These are phyloP conservation scores for Hirudo medicinalis DNA, from an alignment of 1,140 invertebrate genomes.

Conservation along the genomic window DNA sequence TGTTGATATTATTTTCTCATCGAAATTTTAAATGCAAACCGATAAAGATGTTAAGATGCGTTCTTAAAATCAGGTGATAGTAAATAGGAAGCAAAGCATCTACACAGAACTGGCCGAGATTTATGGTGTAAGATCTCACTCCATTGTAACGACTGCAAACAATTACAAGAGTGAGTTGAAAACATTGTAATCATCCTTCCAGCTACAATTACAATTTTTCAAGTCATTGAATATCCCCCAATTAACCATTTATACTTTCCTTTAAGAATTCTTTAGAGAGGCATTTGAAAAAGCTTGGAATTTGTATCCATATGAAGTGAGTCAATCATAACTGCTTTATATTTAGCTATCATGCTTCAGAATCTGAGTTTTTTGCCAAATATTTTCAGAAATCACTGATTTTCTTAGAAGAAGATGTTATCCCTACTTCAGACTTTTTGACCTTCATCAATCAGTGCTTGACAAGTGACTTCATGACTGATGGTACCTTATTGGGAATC, in stretches of 20 bases:
- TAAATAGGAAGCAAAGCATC: background rate
- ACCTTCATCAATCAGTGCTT: slow-evolving; percentile 42
- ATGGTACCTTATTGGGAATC: slow-evolving; percentile 38
- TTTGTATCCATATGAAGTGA: slow-evolving; percentile 2
- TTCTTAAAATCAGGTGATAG: background rate
- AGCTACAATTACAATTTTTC: background rate
- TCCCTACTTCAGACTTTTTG: slow-evolving; percentile 44
- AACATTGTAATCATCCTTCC: background rate
- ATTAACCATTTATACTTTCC: background rate
- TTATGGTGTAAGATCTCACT: background rate
- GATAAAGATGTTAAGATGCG: background rate
- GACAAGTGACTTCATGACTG: slow-evolving; percentile 33
- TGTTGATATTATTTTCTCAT: background rate
- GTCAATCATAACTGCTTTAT: background rate
- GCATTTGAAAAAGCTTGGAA: background rate
- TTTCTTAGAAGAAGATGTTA: slow-evolving; percentile 44
- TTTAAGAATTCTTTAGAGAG: slow-evolving; percentile 5
- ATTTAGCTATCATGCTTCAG: background rate
- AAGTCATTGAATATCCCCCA: background rate
- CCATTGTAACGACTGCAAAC: background rate
- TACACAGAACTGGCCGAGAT: background rate
- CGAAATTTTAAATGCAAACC: background rate
- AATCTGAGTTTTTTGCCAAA: background rate
- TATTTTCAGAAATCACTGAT: background rate
- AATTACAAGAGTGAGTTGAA: background rate